These are phyloP conservation scores for Sula dactylatra DNA, from an alignment of 2,113 vertebrate species.

Conservation along the genomic window DNA sequence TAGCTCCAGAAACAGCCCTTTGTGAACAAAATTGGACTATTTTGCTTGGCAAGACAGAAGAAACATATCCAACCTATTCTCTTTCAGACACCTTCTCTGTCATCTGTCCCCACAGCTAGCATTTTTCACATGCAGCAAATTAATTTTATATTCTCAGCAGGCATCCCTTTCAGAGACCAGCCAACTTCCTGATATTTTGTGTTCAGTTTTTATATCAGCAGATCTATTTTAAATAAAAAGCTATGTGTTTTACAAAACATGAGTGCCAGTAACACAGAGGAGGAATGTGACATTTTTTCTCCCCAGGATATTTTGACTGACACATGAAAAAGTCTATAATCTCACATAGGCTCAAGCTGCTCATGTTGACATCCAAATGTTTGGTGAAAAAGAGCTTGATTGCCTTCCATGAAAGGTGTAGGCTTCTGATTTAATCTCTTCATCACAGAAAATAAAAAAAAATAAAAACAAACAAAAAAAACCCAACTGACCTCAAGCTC, in stretches of 20 bases:
- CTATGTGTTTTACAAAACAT: conserved; percentile 59
- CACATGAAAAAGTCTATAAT: conserved; percentile 63
- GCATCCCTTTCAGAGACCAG: conserved; percentile 46
- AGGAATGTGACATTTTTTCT: conserved; percentile 66
- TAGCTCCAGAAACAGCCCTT: neutral
- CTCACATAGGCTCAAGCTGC: conserved; percentile 60
- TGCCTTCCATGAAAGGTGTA: conserved; percentile 48
- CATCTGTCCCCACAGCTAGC: conserved; percentile 48
- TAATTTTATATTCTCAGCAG: conserved; percentile 58
- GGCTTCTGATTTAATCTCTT: neutral
- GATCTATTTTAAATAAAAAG: conserved; percentile 62
- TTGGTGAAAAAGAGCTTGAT: conserved; percentile 44
- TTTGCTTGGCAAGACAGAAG: neutral
- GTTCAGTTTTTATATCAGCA: conserved; percentile 52
- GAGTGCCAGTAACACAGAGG: conserved; percentile 49
- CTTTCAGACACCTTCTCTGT: conserved; percentile 22
- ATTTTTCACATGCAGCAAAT: conserved; percentile 52
- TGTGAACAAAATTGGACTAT: neutral
- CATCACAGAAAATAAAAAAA: neutral
- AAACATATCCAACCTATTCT: neutral
- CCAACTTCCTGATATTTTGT: conserved; percentile 46
- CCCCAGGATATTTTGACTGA: conserved; percentile 67
- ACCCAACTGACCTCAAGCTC: neutral
- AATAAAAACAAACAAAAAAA: too few relatives aligned
- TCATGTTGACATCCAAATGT: conserved; percentile 56